Evolutionary conservation across 1,140 invertebrate species (phyloP).

Genomic region (Lepidostoma basale): DNA sequence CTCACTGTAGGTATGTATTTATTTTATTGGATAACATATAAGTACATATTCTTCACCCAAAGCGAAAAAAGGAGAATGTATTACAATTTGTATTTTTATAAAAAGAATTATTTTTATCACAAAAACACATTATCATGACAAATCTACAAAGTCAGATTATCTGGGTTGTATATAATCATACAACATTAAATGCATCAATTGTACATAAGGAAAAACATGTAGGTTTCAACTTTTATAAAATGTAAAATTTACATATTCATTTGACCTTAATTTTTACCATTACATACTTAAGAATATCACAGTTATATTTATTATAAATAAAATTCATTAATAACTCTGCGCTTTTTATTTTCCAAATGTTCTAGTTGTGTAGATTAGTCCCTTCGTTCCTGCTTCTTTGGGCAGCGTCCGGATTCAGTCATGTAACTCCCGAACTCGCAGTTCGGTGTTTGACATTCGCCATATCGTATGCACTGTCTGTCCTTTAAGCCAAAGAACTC

Average conservation of each 20-base stretch:
- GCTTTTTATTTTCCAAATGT: constrained; percentile 26
- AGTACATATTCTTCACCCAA: too few relatives aligned
- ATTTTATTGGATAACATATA: too few relatives aligned
- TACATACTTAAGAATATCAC: constrained; percentile 33
- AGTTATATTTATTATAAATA: constrained; percentile 32
- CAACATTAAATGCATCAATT: constrained; percentile 5
- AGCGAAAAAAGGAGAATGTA: too few relatives aligned
- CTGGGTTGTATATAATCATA: background rate
- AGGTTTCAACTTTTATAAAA: constrained; percentile 13
- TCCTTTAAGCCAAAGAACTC: constrained; percentile 72
- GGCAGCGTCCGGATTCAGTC: constrained; percentile 68
- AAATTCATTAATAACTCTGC: constrained; percentile 15
- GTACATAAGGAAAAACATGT: constrained; percentile 1
- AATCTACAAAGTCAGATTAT: background rate
- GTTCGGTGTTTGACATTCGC: constrained; percentile 66
- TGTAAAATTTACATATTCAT: constrained; percentile 26
- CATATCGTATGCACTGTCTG: constrained; percentile 70
- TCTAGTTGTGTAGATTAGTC: constrained; percentile 30
- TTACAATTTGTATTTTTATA: background rate
- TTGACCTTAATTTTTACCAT: constrained; percentile 4
- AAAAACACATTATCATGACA: background rate
- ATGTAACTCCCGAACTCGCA: constrained; percentile 76
- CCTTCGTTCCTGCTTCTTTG: constrained; percentile 50
- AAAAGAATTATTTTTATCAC: background rate
- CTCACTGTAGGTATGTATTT: too few relatives aligned